Evolutionary conservation across 2,797 vertebrate genomes (phyloP).

Genomic region (Valencia hispanica): DNA sequence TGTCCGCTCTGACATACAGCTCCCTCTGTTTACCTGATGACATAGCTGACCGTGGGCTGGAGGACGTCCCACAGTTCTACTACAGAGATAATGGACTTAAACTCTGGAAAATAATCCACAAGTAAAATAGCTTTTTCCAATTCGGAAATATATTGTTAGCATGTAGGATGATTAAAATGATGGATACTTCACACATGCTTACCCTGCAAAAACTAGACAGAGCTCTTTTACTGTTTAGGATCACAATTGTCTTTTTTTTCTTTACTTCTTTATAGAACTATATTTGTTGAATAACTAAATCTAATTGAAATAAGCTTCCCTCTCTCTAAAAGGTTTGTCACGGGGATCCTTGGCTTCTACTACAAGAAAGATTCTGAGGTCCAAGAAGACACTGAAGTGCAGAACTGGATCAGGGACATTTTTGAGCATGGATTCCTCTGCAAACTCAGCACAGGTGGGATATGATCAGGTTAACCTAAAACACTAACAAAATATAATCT

Average conservation of each 20-base stretch:
- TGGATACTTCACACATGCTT: too few species aligned
- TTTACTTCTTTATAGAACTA: too few species aligned
- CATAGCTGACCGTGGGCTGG: constrained; percentile 57
- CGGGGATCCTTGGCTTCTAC: constrained; percentile 45
- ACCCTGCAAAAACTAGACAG: too few species aligned
- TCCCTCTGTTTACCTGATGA: constrained; percentile 70
- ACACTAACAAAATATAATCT: too few species aligned
- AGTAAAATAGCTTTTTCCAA: constrained; percentile 50
- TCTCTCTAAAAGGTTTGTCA: constrained; percentile 50
- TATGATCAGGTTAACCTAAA: not conserved
- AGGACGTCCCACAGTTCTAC: constrained; percentile 78
- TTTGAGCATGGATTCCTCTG: constrained; percentile 56
- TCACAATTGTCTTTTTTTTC: too few species aligned
- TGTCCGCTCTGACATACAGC: constrained; percentile 63
- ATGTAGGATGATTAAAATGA: too few species aligned
- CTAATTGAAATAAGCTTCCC: not conserved
- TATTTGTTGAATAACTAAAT: too few species aligned
- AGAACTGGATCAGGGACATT: constrained; percentile 61
- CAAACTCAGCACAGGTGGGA: constrained; percentile 46
- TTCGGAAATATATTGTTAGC: not conserved
- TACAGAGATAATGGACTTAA: constrained; percentile 83
- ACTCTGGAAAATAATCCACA: constrained; percentile 80
- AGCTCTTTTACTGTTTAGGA: too few species aligned
- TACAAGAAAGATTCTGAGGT: constrained; percentile 53
- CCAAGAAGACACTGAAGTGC: constrained; percentile 53